Evolutionary conservation across 2,113 vertebrate genomes (phyloP).

Genomic region (Stictonetta naevosa): DNA sequence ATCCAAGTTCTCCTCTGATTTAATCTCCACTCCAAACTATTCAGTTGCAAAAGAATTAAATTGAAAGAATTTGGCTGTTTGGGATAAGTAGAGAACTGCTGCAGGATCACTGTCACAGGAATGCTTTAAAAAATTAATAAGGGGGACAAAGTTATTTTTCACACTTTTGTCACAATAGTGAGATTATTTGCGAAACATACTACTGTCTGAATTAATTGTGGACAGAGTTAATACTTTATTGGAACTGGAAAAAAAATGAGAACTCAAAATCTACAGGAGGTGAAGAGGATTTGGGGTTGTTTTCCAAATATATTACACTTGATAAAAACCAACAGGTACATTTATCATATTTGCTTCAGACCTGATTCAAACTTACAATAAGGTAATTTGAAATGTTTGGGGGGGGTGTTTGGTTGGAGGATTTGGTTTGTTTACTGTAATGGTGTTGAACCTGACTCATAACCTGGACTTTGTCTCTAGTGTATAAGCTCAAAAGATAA

Average conservation of each 20-base stretch:
- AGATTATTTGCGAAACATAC: neutral
- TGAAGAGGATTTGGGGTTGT: neutral
- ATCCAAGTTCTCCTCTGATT: neutral
- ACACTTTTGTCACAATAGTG: neutral
- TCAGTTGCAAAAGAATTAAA: neutral
- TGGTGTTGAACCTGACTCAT: neutral
- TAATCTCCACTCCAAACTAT: neutral
- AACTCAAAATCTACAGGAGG: neutral
- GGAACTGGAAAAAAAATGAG: neutral
- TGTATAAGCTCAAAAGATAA: neutral
- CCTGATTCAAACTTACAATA: neutral
- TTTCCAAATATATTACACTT: neutral
- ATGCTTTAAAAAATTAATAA: neutral
- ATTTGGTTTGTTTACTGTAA: neutral
- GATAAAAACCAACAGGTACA: neutral
- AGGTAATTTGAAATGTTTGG: neutral
- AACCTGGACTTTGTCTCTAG: constrained; percentile 30
- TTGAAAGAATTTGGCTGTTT: neutral
- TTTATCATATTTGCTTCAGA: neutral
- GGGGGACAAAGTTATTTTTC: neutral
- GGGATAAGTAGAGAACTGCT: neutral
- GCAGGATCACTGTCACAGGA: neutral
- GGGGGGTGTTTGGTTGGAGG: neutral
- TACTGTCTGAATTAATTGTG: neutral
- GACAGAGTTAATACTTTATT: neutral